Evolutionary conservation across 2,113 vertebrate genomes (phyloP).

Genomic region (Xenopus laevis): DNA sequence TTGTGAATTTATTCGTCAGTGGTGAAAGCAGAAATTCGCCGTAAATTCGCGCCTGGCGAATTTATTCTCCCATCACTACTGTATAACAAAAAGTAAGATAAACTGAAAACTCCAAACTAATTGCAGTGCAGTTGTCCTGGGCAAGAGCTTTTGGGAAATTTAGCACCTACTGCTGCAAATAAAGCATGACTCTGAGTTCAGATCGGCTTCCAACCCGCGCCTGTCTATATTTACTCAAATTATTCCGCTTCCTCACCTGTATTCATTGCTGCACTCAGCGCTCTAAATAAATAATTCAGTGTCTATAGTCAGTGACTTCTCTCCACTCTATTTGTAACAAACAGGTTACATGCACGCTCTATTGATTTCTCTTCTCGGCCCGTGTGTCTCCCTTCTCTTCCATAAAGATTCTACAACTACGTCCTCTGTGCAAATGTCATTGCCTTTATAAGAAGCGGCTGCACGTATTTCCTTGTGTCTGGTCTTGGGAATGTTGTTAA

Average conservation of each 20-base stretch:
- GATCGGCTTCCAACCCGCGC: too few relatives aligned
- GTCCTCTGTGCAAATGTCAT: constrained; percentile 41
- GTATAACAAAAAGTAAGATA: too few relatives aligned
- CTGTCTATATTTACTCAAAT: too few relatives aligned
- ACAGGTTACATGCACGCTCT: constrained; percentile 43
- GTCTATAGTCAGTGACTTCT: constrained; percentile 30
- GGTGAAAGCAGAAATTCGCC: too few relatives aligned
- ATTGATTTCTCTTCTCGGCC: constrained; percentile 36
- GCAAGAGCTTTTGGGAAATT: too few relatives aligned
- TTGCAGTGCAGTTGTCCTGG: too few relatives aligned
- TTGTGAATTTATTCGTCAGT: too few relatives aligned
- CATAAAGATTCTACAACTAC: constrained; percentile 35
- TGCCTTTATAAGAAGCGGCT: constrained; percentile 5
- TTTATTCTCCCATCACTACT: too few relatives aligned
- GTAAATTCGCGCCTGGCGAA: too few relatives aligned
- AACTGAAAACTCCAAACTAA: too few relatives aligned
- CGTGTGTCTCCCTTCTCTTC: constrained; percentile 21
- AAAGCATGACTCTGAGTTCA: too few relatives aligned
- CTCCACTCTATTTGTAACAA: constrained; percentile 35
- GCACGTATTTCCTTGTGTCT: not conserved
- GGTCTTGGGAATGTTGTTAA: not conserved
- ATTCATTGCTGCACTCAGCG: not conserved
- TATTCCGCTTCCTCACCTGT: not conserved
- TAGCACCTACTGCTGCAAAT: too few relatives aligned
- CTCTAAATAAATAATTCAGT: constrained; percentile 39